phyloP scores from a whole-genome alignment of 2,113 vertebrate species.

The Rhegmatorhina hoffmannsi region DNA sequence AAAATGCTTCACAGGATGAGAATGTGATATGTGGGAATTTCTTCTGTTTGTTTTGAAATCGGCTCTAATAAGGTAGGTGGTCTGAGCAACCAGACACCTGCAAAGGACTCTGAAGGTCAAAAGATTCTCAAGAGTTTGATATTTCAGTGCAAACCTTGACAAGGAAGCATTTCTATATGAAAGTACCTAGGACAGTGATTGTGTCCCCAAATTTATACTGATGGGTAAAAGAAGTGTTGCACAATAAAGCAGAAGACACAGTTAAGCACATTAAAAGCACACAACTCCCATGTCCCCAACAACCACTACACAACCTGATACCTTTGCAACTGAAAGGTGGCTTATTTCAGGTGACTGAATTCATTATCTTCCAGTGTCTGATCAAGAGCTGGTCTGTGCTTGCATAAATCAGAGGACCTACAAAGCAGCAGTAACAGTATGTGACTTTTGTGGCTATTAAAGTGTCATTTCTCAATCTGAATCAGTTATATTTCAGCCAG shows the following conservation, averaged over 20 bases:
- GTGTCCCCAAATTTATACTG: not conserved
- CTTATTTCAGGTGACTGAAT: not conserved
- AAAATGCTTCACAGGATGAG: not conserved
- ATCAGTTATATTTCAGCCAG: not conserved
- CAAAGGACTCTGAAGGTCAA: not conserved
- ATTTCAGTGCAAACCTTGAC: not conserved
- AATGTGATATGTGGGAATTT: not conserved
- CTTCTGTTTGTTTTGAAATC: not conserved
- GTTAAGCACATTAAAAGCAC: rapidly evolving
- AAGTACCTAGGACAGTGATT: not conserved
- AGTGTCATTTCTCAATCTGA: not conserved
- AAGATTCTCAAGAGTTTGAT: not conserved
- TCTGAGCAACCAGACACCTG: not conserved
- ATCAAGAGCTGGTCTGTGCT: not conserved
- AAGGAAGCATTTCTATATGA: not conserved
- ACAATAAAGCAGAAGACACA: not conserved
- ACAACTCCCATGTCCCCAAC: not conserved
- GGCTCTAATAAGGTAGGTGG: not conserved
- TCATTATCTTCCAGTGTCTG: not conserved
- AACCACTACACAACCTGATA: not conserved
- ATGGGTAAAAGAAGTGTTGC: not conserved
- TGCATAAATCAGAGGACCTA: not conserved
- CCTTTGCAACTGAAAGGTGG: not conserved
- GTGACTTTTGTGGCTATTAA: not conserved
- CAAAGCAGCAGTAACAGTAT: not conserved